A percentile compares a stretch with the other conserved stretches of the same genome.
These are phyloP conservation scores for Endomychus coccineus DNA, from an alignment of 2,888 invertebrate species.

Conservation along the genomic window DNA sequence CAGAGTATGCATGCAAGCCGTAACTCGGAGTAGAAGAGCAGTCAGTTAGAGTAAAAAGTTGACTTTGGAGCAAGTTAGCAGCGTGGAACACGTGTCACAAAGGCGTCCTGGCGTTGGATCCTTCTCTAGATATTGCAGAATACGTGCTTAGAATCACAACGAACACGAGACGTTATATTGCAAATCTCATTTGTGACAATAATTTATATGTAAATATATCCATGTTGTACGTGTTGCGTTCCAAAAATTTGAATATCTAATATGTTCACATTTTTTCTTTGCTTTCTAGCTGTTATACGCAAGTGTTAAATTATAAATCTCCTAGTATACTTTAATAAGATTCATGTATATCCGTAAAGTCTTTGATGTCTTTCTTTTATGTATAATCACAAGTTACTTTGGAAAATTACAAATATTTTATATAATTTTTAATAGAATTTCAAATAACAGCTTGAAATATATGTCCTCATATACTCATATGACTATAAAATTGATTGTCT, in stretches of 20 bases:
- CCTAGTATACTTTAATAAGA: too few relatives aligned
- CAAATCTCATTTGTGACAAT: conserved; percentile 45
- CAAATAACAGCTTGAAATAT: too few relatives aligned
- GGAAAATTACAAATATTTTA: too few relatives aligned
- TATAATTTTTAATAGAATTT: too few relatives aligned
- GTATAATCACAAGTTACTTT: too few relatives aligned
- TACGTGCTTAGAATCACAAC: conserved; percentile 35
- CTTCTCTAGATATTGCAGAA: conserved; percentile 35
- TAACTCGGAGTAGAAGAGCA: conserved; percentile 30
- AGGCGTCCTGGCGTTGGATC: conserved; percentile 32
- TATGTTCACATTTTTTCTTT: conserved; percentile 19
- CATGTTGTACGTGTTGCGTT: conserved; percentile 37
- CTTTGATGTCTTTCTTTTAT: too few relatives aligned
- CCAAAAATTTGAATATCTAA: conserved; percentile 28
- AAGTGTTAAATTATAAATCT: conserved; percentile 27
- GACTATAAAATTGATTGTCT: too few relatives aligned
- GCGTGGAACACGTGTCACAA: conserved; percentile 37
- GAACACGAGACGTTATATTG: conserved; percentile 39
- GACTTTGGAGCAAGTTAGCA: conserved; percentile 35
- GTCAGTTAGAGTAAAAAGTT: conserved; percentile 35
- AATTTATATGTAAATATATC: conserved; percentile 45
- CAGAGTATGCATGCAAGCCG: conserved; percentile 30
- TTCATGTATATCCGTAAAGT: too few relatives aligned
- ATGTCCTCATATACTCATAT: too few relatives aligned
- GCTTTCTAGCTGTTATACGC: conserved; percentile 20